Conservation (phyloP, 2,797 vertebrate species). For the Pangasius djambal region DNA sequence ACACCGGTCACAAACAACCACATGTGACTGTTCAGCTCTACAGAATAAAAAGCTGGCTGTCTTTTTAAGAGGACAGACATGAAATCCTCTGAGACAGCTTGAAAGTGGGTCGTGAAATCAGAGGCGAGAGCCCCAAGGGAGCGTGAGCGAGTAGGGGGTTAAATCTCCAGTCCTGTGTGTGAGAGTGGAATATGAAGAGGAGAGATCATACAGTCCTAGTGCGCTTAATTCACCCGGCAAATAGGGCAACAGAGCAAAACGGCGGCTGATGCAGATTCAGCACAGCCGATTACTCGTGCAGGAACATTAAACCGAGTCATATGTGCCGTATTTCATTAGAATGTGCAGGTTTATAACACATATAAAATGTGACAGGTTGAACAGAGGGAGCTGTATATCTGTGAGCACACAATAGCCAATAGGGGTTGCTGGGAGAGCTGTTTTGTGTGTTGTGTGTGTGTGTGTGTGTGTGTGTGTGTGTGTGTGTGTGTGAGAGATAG, state of each 20-base stretch:
- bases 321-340: conserved; percentile 2
- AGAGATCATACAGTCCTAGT: not conserved
- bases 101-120: conserved; percentile 57
- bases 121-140: conserved; percentile 42
- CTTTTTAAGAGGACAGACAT: conserved; percentile 50
- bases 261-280: not conserved
- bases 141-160: conserved; percentile 34
- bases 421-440: not conserved
- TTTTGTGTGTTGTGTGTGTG: not conserved
- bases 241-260: not conserved
- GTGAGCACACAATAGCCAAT: conserved; percentile 3
- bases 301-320: not conserved
- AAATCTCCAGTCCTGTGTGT: conserved; percentile 36
- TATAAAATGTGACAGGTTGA: not conserved
- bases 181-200: conserved; percentile 1
- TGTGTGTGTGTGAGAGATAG: conserved; percentile 8
- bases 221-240: not conserved
- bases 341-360: not conserved
- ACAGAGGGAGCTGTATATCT: not conserved
- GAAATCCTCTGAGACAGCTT: conserved; percentile 41
- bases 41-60: conserved; percentile 34
- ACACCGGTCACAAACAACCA: not conserved
- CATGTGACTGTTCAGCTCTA: not conserved
- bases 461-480: not conserved
- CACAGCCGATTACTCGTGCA: not conserved